Percentiles rank a stretch among this genome's conserved stretches.
Conservation (phyloP, 2,113 vertebrate species). For the Alethe diademata region DNA sequence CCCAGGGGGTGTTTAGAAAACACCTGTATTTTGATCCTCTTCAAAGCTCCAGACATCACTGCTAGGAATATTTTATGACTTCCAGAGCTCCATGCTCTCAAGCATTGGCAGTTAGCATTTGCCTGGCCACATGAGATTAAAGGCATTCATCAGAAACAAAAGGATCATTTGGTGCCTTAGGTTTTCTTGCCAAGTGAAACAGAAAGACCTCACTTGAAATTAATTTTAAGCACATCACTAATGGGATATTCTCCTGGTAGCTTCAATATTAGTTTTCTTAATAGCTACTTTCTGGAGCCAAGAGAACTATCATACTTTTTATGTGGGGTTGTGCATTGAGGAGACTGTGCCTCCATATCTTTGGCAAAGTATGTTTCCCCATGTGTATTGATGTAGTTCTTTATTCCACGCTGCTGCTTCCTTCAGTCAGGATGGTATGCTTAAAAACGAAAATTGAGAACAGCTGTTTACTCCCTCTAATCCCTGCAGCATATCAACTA, state of each 20-base stretch:
- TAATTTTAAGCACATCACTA: not conserved
- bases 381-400: not conserved
- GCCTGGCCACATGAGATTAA: not conserved
- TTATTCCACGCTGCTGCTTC: not conserved
- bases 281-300: not conserved
- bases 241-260: not conserved
- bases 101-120: not conserved
- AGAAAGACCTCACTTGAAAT: not conserved
- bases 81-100: not conserved
- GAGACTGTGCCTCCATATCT: not conserved
- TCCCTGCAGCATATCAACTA: not conserved
- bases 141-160: not conserved
- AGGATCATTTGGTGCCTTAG: not conserved
- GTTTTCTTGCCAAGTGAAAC: not conserved
- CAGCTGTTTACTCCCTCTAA: not conserved
- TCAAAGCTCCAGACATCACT: not conserved
- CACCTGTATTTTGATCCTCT: not conserved
- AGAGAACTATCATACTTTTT: not conserved
- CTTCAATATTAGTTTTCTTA: not conserved
- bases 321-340: not conserved
- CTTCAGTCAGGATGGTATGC: not conserved
- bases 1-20: not conserved
- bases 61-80: not conserved
- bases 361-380: not conserved
- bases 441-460: not conserved